Evolutionary conservation across 2,113 vertebrate genomes (phyloP).

Genomic region (Dipodomys ordii): DNA sequence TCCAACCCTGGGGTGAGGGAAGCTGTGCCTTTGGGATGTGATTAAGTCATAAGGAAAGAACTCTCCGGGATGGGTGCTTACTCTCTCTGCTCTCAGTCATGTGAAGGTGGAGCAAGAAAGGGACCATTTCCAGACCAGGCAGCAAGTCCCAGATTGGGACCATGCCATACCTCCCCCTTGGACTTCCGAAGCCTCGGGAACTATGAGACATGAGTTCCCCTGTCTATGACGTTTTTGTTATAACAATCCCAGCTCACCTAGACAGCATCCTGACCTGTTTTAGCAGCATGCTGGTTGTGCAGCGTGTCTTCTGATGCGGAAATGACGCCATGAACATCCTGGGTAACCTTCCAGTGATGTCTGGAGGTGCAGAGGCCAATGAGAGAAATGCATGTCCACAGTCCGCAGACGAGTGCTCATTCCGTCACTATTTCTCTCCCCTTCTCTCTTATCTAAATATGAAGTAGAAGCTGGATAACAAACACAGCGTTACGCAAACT

Average conservation of each 20-base stretch:
- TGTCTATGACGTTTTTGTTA: background rate
- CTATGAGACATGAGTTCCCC: background rate
- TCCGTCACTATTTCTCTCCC: fast-evolving
- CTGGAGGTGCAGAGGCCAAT: no score
- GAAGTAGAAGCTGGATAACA: background rate
- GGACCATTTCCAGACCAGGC: background rate
- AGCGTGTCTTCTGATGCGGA: no score
- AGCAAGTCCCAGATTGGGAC: background rate
- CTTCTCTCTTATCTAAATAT: background rate
- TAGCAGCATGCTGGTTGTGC: background rate
- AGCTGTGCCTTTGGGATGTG: background rate
- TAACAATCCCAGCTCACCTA: background rate
- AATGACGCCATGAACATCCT: background rate
- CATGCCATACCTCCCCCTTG: background rate
- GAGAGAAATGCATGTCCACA: background rate
- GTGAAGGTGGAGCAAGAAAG: background rate
- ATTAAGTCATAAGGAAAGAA: background rate
- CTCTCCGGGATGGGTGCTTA: background rate
- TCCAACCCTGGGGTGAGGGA: background rate
- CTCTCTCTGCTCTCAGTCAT: background rate
- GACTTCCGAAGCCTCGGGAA: background rate
- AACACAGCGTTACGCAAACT: background rate
- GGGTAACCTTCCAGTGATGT: no score
- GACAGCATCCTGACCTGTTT: background rate
- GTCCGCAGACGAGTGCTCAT: background rate